Base-by-base conservation (phyloP, 2,888 invertebrate species). In the Apodemia zela region DNA sequence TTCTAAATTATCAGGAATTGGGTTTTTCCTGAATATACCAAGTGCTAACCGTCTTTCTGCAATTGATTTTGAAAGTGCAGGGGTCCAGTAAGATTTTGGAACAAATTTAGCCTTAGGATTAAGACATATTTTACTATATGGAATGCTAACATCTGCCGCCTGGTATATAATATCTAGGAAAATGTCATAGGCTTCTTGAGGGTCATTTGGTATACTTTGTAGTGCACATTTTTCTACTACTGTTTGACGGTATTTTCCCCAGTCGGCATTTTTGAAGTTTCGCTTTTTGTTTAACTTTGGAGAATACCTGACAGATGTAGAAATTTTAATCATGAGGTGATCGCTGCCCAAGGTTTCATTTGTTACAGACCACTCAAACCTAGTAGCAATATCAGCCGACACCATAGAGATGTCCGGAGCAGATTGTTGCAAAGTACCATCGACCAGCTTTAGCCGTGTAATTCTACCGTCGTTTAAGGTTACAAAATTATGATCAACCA, bases 281-380 rank as follows among this genome's bases (percentile, higher is more conserved):
- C 17, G 13, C 18, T 18, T 49, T n/a, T 17, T 11, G 2, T 25
- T 8, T 7, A 61, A 49, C 18, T 17, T 49, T 18, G 17, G 21
- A 7, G 6, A 17, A 47, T 47, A 47, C 10, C 6, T 58, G n/a
- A 17, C 8, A 8, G 17, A n/a, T 47, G 47, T n/a, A n/a, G 47
- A 33, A 17, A 49, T 49, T 61, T 61, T 61, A 47, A 61, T 61
- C 6, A 66, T 58, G 2, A 64, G 45, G 49, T 68, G 64, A 21
- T 68, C 68, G 38, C 68, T 67, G 1, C 68, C 67, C 11, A 68
- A 57, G 10, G 60, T 42, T 61, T 67, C 68, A n/a, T 68, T 68
- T 1, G 47, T 63, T 2, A 66, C 61, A 6, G 33, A 59, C 66
- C 68, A 68, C 7, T 54, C 6, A 25, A 68, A 57, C 11, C 49